Percentiles rank a stretch among this genome's conserved stretches.
Conservation (phyloP, 2,888 invertebrate genomes). For the Alloscopus bannaensis region DNA sequence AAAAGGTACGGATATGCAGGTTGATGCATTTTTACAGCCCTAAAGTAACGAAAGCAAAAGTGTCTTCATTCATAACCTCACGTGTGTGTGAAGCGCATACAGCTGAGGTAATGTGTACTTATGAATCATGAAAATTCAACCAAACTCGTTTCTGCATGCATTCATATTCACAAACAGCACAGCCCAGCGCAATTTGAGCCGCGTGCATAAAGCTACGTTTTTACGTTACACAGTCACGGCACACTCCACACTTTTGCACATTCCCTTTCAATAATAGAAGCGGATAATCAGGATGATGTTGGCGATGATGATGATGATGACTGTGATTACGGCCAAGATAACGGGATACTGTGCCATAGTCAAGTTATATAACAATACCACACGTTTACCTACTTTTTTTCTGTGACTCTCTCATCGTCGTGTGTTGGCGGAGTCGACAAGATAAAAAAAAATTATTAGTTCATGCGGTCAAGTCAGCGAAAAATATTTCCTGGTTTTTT, state of each 20-base stretch:
- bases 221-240: too few relatives aligned
- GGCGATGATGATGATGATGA: neutral
- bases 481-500: constrained; percentile 51
- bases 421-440: constrained; percentile 20
- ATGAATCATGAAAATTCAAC: neutral
- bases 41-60: constrained; percentile 8
- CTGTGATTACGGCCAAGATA: constrained; percentile 21
- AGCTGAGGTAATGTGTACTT: too few relatives aligned
- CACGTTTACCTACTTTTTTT: constrained; percentile 11
- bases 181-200: too few relatives aligned
- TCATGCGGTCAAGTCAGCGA: constrained; percentile 45
- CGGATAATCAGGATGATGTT: neutral
- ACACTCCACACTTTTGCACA: neutral
- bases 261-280: constrained; percentile 18
- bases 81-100: too few relatives aligned
- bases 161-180: neutral
- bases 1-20: constrained; percentile 6
- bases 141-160: neutral
- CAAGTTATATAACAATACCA: neutral
- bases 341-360: neutral
- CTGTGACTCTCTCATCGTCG: constrained; percentile 7
- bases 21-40: neutral
- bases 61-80: too few relatives aligned
- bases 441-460: constrained; percentile 45
- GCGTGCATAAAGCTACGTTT: too few relatives aligned